Base-by-base conservation (phyloP, 2,888 invertebrate genomes). In the Hylaea fasciaria region DNA sequence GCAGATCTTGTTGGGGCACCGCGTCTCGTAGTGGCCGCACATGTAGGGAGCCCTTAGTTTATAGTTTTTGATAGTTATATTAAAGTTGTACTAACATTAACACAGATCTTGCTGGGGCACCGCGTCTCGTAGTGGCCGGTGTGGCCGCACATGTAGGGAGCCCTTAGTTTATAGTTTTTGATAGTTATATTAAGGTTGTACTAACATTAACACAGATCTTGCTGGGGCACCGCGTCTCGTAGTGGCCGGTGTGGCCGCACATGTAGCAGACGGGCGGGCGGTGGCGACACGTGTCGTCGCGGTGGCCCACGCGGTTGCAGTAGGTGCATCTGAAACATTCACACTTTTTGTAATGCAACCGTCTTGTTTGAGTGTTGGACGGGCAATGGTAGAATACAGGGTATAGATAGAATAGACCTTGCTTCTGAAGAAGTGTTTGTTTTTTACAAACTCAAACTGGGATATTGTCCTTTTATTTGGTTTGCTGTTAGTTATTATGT, bases 201-300 rank as follows among this genome's bases (percentile, higher is more conserved):
- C 93, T 87, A 88, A 96, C 96, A 76, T 95, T 94, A 59, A 95
- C 91, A 72, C 96, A 96, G 69, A 95, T 93, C 72, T 94, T 94
- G 58, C 93, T 92, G 0, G 95, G 95, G 79, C 96, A 96, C 40
- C 94, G 90, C 0, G 94, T 92, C 70, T 95, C 95, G 16, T 80
- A 82, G 78, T 96, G 96, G 0, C 95, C 95, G 0, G 77, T 73
- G 7, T 77, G 78, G n/a, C 96, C 96, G 72, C 96, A 96, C 91
- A 96, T 94, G 73, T 89, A 91, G 79, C 96, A 96, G 16, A 92
- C 93, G 1, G 87, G 88, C 1, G 93, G 93, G 68, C 92, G 93
- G 39, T 87, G 85, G 2, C 92, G 83, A 75, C 96, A 96, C 56
- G 88, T 87, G 48, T 93, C 88, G 29, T 93, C 93, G 13, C 90